A percentile compares a stretch with the other conserved stretches of the same genome.
Evolutionary conservation across 2,113 vertebrate genomes (phyloP).

Genomic region (Sclerurus mexicanus): DNA sequence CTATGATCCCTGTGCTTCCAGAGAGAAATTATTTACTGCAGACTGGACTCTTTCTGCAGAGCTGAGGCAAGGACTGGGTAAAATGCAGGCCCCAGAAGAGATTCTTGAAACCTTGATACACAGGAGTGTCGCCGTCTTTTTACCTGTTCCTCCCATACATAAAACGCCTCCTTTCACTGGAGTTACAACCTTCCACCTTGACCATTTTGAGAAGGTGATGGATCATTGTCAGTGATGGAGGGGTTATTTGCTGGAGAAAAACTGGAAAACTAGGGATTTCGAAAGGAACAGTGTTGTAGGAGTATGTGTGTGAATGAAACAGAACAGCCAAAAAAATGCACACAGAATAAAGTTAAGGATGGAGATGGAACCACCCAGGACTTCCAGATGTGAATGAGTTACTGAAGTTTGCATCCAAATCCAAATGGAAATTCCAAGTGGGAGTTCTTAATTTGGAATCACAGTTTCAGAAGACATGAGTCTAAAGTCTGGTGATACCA

Average conservation of each 20-base stretch:
- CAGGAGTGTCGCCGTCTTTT: background rate
- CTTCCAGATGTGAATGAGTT: background rate
- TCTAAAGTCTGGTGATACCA: background rate
- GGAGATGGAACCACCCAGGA: background rate
- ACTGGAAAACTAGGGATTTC: background rate
- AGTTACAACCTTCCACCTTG: background rate
- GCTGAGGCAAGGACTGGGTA: background rate
- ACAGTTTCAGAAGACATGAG: rapidly evolving
- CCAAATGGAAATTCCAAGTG: background rate
- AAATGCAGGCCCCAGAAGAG: background rate
- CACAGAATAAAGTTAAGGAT: background rate
- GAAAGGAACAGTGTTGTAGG: background rate
- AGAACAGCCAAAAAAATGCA: background rate
- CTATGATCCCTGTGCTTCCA: background rate
- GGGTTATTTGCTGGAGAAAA: background rate
- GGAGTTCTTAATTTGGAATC: background rate
- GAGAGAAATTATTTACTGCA: background rate
- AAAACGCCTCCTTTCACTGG: background rate
- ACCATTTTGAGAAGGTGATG: background rate
- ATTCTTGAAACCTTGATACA: background rate
- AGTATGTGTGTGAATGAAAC: background rate
- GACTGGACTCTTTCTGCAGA: background rate
- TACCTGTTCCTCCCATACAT: background rate
- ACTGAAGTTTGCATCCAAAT: background rate
- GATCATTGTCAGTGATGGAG: background rate